Evolutionary conservation across 2,797 vertebrate genomes (phyloP).

Genomic region (Sebastiscus albofasciatus): DNA sequence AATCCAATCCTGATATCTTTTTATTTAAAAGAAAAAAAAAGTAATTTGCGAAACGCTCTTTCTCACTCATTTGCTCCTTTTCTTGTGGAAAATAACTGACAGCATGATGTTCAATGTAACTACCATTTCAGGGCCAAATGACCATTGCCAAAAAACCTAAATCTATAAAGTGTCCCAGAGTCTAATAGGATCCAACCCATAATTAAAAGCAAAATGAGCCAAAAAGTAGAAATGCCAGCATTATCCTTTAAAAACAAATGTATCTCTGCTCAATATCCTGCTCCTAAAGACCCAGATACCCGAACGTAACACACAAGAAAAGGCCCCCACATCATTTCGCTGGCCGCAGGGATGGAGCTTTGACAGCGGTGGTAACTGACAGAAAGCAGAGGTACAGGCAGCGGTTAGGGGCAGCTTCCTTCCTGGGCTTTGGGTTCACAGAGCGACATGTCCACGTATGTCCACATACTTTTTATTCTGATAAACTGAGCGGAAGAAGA

Average conservation of each 20-base stretch:
- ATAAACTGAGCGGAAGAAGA: conserved; percentile 33
- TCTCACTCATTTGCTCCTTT: not conserved
- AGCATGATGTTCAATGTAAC: not conserved
- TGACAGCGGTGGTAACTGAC: conserved; percentile 65
- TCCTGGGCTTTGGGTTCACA: conserved; percentile 61
- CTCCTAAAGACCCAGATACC: conserved; percentile 16
- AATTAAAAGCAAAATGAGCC: conserved; percentile 4
- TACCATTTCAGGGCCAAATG: not conserved
- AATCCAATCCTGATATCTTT: not conserved
- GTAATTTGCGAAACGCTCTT: not conserved
- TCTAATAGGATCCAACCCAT: not conserved
- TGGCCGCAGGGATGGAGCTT: conserved; percentile 13
- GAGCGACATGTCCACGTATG: conserved; percentile 47
- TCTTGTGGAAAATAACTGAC: not conserved
- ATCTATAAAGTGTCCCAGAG: not conserved
- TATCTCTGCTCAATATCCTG: conserved; percentile 28
- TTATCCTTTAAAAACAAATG: conserved; percentile 22
- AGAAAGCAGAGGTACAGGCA: conserved; percentile 60
- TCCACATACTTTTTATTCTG: conserved; percentile 60
- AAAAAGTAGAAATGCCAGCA: not conserved
- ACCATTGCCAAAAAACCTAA: conserved; percentile 8
- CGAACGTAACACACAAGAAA: conserved; percentile 31
- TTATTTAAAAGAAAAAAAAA: not conserved
- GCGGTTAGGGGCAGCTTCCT: conserved; percentile 67
- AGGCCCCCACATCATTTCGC: conserved; percentile 5